Percentiles rank a stretch among this genome's conserved stretches.
Conservation (phyloP, 2,888 invertebrate species). For the Perizoma flavofasciatum region DNA sequence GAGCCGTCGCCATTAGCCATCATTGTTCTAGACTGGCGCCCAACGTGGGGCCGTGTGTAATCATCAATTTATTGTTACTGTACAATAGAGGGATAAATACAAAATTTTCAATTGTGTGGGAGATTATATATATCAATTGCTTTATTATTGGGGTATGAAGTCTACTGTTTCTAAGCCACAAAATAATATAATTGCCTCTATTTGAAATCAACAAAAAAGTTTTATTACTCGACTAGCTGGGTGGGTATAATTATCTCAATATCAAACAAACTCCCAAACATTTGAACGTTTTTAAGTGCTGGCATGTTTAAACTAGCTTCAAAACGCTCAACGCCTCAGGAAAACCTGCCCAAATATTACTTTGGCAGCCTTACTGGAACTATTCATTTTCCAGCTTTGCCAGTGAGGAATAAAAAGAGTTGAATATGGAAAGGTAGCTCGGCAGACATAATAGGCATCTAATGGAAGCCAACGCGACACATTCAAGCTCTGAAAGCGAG, state of each 20-base stretch:
- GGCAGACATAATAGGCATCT: conserved; percentile 75
- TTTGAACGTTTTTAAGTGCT: too few species aligned
- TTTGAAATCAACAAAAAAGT: too few species aligned
- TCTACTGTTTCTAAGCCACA: background rate
- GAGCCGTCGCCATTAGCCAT: conserved; percentile 66
- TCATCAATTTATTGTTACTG: conserved; percentile 31
- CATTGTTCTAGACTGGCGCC: conserved; percentile 66
- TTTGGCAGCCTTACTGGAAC: conserved; percentile 38
- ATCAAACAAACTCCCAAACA: too few species aligned
- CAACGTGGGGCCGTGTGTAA: conserved; percentile 53
- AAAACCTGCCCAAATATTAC: conserved; percentile 40
- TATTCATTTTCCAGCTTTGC: conserved; percentile 37
- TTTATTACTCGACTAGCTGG: too few species aligned
- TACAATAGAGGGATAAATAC: conserved; percentile 25
- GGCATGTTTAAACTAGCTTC: background rate
- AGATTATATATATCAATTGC: conserved; percentile 18
- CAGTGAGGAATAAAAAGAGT: conserved; percentile 41
- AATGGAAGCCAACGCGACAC: conserved; percentile 68
- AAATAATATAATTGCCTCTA: too few species aligned
- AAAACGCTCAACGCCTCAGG: conserved; percentile 21
- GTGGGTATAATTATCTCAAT: too few species aligned
- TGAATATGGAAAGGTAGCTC: conserved; percentile 36
- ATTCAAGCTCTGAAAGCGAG: conserved; percentile 62
- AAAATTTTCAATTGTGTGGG: conserved; percentile 15
- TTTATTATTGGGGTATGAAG: conserved; percentile 2